Evolutionary conservation across 2,113 vertebrate species (phyloP).

Genomic region (Xerus inauris): DNA sequence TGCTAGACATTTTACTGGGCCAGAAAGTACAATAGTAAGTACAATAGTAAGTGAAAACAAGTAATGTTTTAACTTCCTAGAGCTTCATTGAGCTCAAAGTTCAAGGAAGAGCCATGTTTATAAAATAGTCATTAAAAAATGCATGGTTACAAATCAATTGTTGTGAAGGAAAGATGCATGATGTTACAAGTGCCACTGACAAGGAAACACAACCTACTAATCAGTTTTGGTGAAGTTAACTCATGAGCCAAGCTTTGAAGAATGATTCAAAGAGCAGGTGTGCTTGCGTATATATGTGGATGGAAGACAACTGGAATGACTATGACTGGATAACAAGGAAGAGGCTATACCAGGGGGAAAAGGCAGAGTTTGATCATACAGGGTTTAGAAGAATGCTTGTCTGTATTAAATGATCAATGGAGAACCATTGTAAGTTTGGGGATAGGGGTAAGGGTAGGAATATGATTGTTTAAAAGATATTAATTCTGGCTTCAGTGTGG

Average conservation of each 20-base stretch:
- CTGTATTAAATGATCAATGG: neutral
- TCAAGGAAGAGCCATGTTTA: neutral
- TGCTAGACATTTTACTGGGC: neutral
- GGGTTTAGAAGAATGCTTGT: neutral
- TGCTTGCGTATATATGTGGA: neutral
- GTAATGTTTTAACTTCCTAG: neutral
- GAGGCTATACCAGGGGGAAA: neutral
- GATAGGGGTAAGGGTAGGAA: neutral
- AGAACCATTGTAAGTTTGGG: neutral
- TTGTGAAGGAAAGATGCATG: neutral
- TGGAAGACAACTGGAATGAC: neutral
- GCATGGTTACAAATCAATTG: neutral
- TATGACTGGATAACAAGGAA: neutral
- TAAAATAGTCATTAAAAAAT: neutral
- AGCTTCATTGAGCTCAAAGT: neutral
- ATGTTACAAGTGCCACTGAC: neutral
- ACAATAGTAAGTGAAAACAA: neutral
- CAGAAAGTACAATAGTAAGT: neutral
- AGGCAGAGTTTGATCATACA: neutral
- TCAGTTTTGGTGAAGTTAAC: neutral
- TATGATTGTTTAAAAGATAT: neutral
- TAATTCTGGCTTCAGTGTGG: neutral
- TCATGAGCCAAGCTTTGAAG: neutral
- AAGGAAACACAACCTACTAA: neutral
- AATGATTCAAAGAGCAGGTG: neutral